Conservation (phyloP, 2,888 invertebrate genomes). For the Metalampra italica region DNA sequence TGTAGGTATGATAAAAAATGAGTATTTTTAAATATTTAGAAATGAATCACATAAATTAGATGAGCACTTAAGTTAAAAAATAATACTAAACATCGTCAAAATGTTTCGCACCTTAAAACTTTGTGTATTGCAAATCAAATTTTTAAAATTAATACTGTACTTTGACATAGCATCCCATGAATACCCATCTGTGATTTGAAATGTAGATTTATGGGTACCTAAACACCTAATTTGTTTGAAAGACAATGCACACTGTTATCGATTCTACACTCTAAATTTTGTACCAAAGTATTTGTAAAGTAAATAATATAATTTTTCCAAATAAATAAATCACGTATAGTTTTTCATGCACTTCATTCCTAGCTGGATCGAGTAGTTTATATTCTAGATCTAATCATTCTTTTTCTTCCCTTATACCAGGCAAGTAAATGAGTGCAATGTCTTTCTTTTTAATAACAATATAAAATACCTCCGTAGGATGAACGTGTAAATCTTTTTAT, state of each 20-base stretch:
- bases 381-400: too few relatives aligned
- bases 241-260: neutral
- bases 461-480: neutral
- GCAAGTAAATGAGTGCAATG: too few relatives aligned
- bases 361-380: too few relatives aligned
- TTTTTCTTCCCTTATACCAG: too few relatives aligned
- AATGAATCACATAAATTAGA: conserved; percentile 11
- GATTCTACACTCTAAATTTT: too few relatives aligned
- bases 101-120: neutral
- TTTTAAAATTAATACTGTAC: neutral
- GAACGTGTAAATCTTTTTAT: conserved; percentile 29
- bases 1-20: neutral
- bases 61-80: neutral
- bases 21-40: neutral
- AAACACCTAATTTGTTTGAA: neutral
- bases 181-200: neutral
- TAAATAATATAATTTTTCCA: too few relatives aligned
- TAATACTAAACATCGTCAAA: neutral
- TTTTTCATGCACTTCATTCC: too few relatives aligned
- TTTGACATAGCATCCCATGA: neutral
- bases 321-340: too few relatives aligned
- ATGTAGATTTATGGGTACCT: neutral
- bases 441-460: neutral
- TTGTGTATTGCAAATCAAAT: neutral
- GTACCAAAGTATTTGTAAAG: too few relatives aligned